Evolutionary conservation across 2,113 vertebrate species (phyloP), one percentile per base, ranked within the genome.

Genomic region (Eidolon helvum): DNA sequence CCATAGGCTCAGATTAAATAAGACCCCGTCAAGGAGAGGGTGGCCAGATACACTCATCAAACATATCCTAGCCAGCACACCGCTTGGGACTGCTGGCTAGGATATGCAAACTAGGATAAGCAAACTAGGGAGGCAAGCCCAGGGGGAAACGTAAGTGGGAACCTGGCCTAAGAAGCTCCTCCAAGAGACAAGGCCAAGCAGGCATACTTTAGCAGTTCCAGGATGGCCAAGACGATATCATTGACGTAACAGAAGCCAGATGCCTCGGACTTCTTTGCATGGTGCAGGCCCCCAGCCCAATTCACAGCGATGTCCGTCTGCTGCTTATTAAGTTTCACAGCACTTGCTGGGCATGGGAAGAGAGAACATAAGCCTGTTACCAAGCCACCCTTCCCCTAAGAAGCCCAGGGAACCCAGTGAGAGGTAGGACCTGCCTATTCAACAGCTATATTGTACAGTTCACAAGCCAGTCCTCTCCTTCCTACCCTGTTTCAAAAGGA

Each of bases 181-280:
- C 71, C 95, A 78, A 96, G 85, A 87, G 87, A 95, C 85, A 95
- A 96, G 95, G 95, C 96, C 95, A 96, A 78, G 95, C 40, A 96
- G 96, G 98, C 99, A 21, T 99, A 99, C 99, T 99, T 99, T 7
- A 99, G 99, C 93, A 99, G 98, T 97, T 99, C 99, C 97, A 99
- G 98, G 98, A 99, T 99, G 96, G 99, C 99, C 90, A 99, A 97
- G 71, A 99, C 99, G 77, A 99, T 99, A 97, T 99, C 99, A 11
- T 99, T 99, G 98, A 99, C 99, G 6, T 99, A 99, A 97, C 99
- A 99, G 98, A 99, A 99, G 16, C 99, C 99, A 5, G 99, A 99
- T 1, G 99, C 99, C 95, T 99, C 99, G 0, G 99, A 99, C 97
- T 99, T 99, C 97, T 99, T 99, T 78, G 99, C 99, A 0, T 99